These are phyloP conservation scores for Holothuria leucospilota DNA, from an alignment of 53 echinoderm and acorn worm species.

Conservation along the genomic window DNA sequence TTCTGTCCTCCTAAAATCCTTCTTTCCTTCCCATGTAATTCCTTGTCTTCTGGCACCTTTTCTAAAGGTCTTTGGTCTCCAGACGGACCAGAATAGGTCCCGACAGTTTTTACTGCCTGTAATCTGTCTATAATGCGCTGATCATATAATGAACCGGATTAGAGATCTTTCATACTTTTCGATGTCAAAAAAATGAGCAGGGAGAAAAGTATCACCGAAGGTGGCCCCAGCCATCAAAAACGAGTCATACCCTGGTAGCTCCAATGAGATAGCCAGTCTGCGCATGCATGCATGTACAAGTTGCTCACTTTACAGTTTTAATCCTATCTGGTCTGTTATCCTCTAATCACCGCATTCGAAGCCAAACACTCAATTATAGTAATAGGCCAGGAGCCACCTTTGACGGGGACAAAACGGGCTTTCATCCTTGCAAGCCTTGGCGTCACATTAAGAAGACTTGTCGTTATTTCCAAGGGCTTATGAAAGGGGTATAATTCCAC, in stretches of 20 bases:
- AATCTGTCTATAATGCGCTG: not conserved
- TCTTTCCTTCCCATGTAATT: no score
- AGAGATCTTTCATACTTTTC: not conserved
- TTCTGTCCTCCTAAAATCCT: no score
- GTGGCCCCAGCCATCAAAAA: slow-evolving; percentile 5
- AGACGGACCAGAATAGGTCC: no score
- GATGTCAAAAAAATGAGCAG: not conserved
- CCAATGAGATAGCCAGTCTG: no score
- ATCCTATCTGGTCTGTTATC: not conserved
- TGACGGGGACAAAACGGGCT: not conserved
- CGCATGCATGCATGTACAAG: no score
- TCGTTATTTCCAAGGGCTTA: slow-evolving; percentile 14
- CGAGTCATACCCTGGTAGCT: no score
- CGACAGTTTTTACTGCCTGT: no score
- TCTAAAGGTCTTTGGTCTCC: no score
- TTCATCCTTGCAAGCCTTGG: not conserved
- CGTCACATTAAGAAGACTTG: slow-evolving; percentile 19
- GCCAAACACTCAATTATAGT: slow-evolving; percentile 44
- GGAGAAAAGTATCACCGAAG: not conserved
- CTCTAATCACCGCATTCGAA: slow-evolving; percentile 24
- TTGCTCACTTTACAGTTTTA: not conserved
- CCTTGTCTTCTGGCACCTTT: no score
- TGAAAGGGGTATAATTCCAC: slow-evolving; percentile 14
- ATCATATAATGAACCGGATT: slow-evolving; percentile 28
- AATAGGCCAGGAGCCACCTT: slow-evolving; percentile 22